Conservation (phyloP, 2,888 invertebrate species). For the Eledona agricola region DNA sequence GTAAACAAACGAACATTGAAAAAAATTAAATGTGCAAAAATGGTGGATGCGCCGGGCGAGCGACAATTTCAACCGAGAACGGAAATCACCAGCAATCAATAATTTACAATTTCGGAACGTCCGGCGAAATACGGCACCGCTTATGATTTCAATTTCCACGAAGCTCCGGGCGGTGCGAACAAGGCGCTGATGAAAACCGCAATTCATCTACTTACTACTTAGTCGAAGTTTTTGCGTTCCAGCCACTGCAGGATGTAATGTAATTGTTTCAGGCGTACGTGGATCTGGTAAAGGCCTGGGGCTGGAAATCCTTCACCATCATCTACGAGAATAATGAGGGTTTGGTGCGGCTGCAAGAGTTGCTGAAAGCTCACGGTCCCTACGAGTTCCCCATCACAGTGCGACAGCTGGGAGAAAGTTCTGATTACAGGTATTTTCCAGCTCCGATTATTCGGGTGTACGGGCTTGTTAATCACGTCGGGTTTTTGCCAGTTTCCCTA, state of each 20-base stretch:
- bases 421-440: slow-evolving; percentile 79
- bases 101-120: slow-evolving; percentile 1
- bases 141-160: no score
- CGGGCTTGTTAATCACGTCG: slow-evolving; percentile 8
- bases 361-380: slow-evolving; percentile 87
- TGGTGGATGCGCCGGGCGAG: no score
- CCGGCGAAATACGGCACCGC: no score
- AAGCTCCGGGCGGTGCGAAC: no score
- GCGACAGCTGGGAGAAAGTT: slow-evolving; percentile 82
- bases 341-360: slow-evolving; percentile 84
- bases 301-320: slow-evolving; percentile 96
- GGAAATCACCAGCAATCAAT: slow-evolving; percentile 12
- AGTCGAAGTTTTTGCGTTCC: no score
- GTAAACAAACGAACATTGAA: slow-evolving; percentile 62
- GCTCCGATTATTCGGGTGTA: slow-evolving; percentile 1
- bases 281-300: slow-evolving; percentile 88
- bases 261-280: slow-evolving; percentile 78
- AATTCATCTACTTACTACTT: no score
- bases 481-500: slow-evolving; percentile 11
- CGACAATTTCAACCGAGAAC: no score
- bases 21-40: slow-evolving; percentile 1
- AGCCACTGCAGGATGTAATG: no score
- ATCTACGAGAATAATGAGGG: slow-evolving; percentile 97
- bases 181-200: no score
- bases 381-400: slow-evolving; percentile 86